Conservation (phyloP, 2,888 invertebrate species). For the Hirtodrosophila confusa region DNA sequence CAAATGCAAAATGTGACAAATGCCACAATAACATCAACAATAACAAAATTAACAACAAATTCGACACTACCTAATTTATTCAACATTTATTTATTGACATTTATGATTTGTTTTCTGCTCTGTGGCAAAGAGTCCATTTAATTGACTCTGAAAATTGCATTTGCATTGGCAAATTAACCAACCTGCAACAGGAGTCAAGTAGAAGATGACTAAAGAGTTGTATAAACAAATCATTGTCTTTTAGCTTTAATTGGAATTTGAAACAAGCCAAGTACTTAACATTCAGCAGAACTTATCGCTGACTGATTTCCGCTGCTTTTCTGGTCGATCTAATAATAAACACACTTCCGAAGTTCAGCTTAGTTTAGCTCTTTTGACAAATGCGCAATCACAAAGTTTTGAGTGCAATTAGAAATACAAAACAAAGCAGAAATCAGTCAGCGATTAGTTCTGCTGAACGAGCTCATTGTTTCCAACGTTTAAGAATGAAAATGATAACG, state of each 20-base stretch:
- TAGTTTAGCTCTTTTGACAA: no score
- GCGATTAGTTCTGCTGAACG: no score
- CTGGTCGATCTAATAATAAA: no score
- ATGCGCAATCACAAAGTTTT: no score
- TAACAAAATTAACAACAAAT: constrained; percentile 7
- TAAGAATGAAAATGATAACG: no score
- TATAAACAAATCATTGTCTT: neutral
- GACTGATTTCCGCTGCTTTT: no score
- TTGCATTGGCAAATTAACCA: constrained; percentile 36
- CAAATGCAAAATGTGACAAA: constrained; percentile 63
- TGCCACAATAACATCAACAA: constrained; percentile 33
- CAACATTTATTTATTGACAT: constrained; percentile 70
- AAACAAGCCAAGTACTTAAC: no score
- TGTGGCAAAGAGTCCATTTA: constrained; percentile 14
- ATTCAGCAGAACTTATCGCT: no score
- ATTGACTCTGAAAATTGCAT: constrained; percentile 54
- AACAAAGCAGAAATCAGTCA: no score
- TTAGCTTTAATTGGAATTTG: neutral
- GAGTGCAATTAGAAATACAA: no score
- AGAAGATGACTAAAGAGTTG: neutral
- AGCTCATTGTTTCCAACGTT: no score
- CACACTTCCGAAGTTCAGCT: no score
- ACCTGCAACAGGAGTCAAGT: constrained; percentile 6
- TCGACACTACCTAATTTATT: constrained; percentile 62
- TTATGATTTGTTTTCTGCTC: constrained; percentile 70